Conservation (phyloP, 2,888 invertebrate genomes). For the Coenonympha arcania region DNA sequence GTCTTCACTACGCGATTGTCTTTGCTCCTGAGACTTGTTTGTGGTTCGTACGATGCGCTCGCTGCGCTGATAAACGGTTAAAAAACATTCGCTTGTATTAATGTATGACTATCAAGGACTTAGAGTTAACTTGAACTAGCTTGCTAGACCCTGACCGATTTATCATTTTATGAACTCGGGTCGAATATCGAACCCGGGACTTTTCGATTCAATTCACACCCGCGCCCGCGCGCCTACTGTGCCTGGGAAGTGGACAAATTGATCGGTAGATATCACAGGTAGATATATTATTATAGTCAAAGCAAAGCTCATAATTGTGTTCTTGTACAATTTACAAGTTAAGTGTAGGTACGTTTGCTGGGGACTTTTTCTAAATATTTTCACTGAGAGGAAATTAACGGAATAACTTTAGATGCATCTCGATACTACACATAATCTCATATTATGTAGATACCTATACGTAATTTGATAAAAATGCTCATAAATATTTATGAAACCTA, state of each 20-base stretch:
- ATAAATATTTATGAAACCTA: constrained; percentile 16
- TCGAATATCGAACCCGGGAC: no score
- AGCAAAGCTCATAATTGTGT: not conserved
- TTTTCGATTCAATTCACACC: no score
- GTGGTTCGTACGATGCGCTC: constrained; percentile 9
- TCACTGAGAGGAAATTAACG: not conserved
- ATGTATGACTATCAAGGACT: not conserved
- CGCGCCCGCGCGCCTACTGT: no score
- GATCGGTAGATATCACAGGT: no score
- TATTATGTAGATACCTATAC: not conserved
- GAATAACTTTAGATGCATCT: not conserved
- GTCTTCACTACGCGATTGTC: constrained; percentile 62
- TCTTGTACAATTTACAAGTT: no score
- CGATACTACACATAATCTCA: not conserved
- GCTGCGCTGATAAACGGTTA: constrained; percentile 13
- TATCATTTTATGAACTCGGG: no score
- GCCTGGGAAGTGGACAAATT: no score
- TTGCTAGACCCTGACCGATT: no score
- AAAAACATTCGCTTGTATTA: not conserved
- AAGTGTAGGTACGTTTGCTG: not conserved
- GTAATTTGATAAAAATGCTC: constrained; percentile 6
- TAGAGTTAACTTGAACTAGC: not conserved
- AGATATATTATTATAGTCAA: not conserved
- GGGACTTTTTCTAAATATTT: not conserved
- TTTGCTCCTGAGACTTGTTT: constrained; percentile 35